Evolutionary conservation across 2,113 vertebrate genomes (phyloP).

Genomic region (Mobula birostris): DNA sequence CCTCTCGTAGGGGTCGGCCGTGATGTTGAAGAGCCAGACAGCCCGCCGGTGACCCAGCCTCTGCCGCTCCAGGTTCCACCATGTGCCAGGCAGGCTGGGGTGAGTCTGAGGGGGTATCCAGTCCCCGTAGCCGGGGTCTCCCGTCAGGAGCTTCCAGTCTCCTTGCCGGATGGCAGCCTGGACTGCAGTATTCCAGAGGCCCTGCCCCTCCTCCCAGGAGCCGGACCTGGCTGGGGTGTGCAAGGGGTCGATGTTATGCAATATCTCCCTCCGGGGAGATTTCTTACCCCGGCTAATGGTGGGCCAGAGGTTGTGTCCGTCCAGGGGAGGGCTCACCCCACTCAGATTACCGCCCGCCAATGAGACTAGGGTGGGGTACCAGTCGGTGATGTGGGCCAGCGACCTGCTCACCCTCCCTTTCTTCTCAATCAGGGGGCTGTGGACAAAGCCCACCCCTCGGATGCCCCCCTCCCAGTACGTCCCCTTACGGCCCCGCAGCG

Average conservation of each 20-base stretch:
- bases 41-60: conserved; percentile 61
- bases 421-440: conserved; percentile 81
- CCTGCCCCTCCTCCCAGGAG: conserved; percentile 73
- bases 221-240: conserved; percentile 79
- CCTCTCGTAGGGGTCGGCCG: conserved; percentile 80
- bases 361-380: conserved; percentile 86
- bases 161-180: conserved; percentile 85
- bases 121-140: conserved; percentile 87
- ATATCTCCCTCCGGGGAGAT: conserved; percentile 80
- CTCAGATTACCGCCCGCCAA: conserved; percentile 78
- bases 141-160: conserved; percentile 92
- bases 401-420: conserved; percentile 76
- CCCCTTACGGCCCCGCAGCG: conserved; percentile 86
- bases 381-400: conserved; percentile 89
- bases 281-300: conserved; percentile 82
- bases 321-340: conserved; percentile 57
- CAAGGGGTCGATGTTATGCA: conserved; percentile 92
- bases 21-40: conserved; percentile 93
- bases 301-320: conserved; percentile 83
- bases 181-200: conserved; percentile 87
- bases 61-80: conserved; percentile 92
- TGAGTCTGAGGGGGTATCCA: conserved; percentile 87
- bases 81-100: conserved; percentile 76
- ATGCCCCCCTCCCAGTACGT: conserved; percentile 96
- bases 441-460: conserved; percentile 85